These are phyloP conservation scores for Sapajus apella DNA, from an alignment of 2,113 vertebrate species.

Conservation along the genomic window DNA sequence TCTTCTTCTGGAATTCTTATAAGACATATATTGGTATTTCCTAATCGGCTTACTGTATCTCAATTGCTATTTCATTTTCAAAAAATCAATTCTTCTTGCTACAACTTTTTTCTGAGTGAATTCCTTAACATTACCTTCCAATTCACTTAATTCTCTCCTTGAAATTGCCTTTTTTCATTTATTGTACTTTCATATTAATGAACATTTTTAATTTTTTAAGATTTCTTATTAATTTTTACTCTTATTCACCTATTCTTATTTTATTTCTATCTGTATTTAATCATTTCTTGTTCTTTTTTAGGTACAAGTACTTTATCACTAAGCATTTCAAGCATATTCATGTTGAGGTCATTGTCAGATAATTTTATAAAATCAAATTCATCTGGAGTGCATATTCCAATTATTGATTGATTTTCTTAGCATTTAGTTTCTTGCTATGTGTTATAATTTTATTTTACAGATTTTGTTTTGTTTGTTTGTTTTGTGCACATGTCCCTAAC, in stretches of 20 bases:
- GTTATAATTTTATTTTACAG: conserved; percentile 19
- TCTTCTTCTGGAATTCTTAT: conserved; percentile 29
- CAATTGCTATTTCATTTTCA: conserved; percentile 19
- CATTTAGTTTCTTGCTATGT: conserved; percentile 26
- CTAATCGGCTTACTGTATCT: background rate
- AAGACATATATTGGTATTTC: conserved; percentile 2
- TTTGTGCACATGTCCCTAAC: background rate
- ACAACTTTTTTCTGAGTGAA: background rate
- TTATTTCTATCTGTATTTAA: background rate
- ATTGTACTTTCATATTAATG: conserved; percentile 6
- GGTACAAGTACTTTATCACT: background rate
- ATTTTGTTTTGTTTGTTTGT: background rate
- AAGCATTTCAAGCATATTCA: background rate
- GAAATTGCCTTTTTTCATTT: background rate
- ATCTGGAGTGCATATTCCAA: background rate
- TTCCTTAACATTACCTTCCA: conserved; percentile 21
- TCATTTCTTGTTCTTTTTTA: background rate
- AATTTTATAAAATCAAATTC: conserved; percentile 16
- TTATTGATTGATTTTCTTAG: conserved; percentile 7
- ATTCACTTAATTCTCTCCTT: background rate
- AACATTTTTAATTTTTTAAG: conserved; percentile 46
- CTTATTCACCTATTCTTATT: conserved; percentile 18
- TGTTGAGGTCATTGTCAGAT: background rate
- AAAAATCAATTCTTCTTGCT: background rate
- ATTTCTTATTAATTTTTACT: conserved; percentile 28